Evolutionary conservation across 2,888 invertebrate genomes (phyloP).

Genomic region (Pterostichus madidus): DNA sequence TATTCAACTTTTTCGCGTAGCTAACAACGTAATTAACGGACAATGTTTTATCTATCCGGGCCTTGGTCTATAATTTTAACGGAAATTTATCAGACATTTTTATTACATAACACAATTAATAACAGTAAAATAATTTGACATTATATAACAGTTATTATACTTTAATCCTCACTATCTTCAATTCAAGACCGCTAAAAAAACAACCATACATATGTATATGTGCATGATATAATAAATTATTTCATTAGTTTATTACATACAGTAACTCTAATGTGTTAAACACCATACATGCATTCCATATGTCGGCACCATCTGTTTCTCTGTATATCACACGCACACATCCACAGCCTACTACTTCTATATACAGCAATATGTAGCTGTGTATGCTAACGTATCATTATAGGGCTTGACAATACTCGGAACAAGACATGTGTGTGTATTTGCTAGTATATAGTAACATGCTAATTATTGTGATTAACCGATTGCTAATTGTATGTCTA

Average conservation of each 20-base stretch:
- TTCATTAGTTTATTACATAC: constrained; percentile 16
- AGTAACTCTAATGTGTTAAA: background rate
- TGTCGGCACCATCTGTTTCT: constrained; percentile 37
- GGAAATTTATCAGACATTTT: too few relatives aligned
- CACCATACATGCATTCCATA: constrained; percentile 19
- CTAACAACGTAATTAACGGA: too few relatives aligned
- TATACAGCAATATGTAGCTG: constrained; percentile 1
- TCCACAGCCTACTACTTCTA: background rate
- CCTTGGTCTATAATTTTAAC: too few relatives aligned
- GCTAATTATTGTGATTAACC: constrained; percentile 50
- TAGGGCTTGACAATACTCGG: constrained; percentile 38
- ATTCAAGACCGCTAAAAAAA: background rate
- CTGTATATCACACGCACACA: background rate
- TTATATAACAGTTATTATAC: too few relatives aligned
- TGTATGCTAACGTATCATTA: constrained; percentile 26
- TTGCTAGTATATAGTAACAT: constrained; percentile 13
- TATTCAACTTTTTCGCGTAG: too few relatives aligned
- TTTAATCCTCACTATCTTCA: too few relatives aligned
- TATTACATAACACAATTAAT: too few relatives aligned
- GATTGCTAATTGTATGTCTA: constrained; percentile 25
- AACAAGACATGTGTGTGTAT: constrained; percentile 24
- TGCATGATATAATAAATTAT: constrained; percentile 22
- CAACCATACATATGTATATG: background rate
- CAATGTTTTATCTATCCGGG: too few relatives aligned
- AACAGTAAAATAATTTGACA: too few relatives aligned